A percentile compares a stretch with the other conserved stretches of the same genome.
Conservation (phyloP, 2,797 vertebrate genomes). For the Halcyon smyrnensis region DNA sequence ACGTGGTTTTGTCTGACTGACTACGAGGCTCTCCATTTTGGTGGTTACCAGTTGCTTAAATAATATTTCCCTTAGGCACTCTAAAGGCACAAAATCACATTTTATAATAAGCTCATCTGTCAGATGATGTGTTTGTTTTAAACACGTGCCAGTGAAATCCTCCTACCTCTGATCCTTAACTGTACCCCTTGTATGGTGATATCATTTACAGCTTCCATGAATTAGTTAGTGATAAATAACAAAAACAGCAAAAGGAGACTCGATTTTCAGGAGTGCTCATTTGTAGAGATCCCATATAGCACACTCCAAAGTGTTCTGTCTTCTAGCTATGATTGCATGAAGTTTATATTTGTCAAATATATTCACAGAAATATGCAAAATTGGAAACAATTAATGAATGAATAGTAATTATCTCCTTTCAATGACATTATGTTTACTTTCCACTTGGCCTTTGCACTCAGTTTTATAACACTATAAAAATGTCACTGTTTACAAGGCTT, state of each 20-base stretch:
- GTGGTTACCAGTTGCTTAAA: not conserved
- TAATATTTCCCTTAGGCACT: not conserved
- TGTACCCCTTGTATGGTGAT: not conserved
- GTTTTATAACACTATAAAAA: not conserved
- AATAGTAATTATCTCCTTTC: not conserved
- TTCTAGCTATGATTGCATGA: not conserved
- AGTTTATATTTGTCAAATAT: not conserved
- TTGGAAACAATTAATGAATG: not conserved
- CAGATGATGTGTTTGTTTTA: not conserved
- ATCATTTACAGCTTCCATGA: not conserved
- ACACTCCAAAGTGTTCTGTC: not conserved
- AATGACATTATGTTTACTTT: not conserved
- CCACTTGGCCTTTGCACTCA: not conserved
- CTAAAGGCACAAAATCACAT: not conserved
- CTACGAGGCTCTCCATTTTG: not conserved
- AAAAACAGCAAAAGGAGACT: not conserved
- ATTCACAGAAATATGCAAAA: not conserved
- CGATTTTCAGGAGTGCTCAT: not conserved
- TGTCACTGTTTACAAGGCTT: not conserved
- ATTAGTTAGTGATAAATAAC: not conserved
- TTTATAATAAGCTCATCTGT: not conserved
- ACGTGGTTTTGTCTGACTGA: rapidly evolving
- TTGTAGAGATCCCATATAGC: not conserved
- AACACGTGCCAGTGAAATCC: not conserved
- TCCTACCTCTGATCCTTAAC: not conserved